Evolutionary conservation across 2,113 vertebrate species (phyloP).

Genomic region (Calyptommatus sinebrachiatus): DNA sequence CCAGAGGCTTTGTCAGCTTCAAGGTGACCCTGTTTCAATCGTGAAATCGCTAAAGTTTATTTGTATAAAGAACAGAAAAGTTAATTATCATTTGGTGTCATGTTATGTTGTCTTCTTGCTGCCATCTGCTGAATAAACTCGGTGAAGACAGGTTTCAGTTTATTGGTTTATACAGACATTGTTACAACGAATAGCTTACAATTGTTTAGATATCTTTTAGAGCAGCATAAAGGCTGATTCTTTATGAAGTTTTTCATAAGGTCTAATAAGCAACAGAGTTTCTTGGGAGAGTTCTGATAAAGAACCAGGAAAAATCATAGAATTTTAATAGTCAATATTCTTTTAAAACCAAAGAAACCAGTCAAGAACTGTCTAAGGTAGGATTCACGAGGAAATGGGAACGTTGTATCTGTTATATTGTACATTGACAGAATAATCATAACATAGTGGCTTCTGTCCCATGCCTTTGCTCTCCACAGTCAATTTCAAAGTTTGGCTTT

Average conservation of each 20-base stretch:
- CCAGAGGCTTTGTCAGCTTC: background rate
- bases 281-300: background rate
- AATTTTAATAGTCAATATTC: background rate
- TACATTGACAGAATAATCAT: no score
- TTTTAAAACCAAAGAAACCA: background rate
- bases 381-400: no score
- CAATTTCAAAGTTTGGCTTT: no score
- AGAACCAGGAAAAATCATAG: background rate
- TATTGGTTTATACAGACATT: background rate
- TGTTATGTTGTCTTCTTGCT: background rate
- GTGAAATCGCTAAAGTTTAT: fast-evolving
- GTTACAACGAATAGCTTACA: background rate
- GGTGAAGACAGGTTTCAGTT: background rate
- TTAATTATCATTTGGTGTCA: background rate
- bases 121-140: background rate
- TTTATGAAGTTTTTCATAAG: background rate
- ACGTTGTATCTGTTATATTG: no score
- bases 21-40: fast-evolving
- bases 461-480: no score
- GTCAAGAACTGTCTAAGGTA: no score
- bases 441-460: no score
- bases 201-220: background rate
- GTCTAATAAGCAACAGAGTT: background rate
- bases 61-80: fast-evolving
- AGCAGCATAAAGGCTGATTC: no score